Evolutionary conservation across 64 coral and sea anemone genomes (phyloP).

Genomic region (Porites australiensis): DNA sequence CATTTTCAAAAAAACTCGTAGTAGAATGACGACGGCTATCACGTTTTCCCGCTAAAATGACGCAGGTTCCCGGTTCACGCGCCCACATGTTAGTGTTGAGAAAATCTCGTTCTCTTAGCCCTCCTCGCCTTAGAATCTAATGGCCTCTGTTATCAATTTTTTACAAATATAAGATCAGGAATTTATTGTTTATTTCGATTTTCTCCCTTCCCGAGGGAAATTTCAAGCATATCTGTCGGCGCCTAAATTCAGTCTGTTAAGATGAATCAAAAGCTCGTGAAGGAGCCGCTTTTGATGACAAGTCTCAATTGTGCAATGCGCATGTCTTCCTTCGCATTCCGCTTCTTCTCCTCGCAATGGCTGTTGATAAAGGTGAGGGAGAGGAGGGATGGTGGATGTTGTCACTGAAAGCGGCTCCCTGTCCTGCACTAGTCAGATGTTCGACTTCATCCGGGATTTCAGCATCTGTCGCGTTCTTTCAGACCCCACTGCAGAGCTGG

Average conservation of each 20-base stretch:
- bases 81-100: too few species aligned
- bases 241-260: constrained; percentile 10
- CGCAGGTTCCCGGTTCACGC: too few species aligned
- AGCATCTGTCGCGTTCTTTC: constrained; percentile 32
- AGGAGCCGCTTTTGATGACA: constrained; percentile 70
- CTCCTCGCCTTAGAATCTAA: too few species aligned
- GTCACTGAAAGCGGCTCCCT: constrained; percentile 36
- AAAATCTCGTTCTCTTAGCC: too few species aligned
- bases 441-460: constrained; percentile 52
- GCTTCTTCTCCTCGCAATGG: neutral
- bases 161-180: too few species aligned
- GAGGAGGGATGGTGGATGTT: constrained; percentile 31
- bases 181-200: too few species aligned
- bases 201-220: too few species aligned
- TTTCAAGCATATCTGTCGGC: constrained; percentile 27
- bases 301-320: constrained; percentile 47
- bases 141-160: too few species aligned
- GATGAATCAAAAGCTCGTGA: constrained; percentile 51
- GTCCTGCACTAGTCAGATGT: constrained; percentile 72
- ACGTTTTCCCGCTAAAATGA: too few species aligned
- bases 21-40: too few species aligned
- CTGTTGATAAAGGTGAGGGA: constrained; percentile 49
- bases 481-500: constrained; percentile 5
- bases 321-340: constrained; percentile 2
- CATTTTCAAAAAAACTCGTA: too few species aligned